phyloP scores from a whole-genome alignment of 2,113 vertebrate species.

The Marmota monax region DNA sequence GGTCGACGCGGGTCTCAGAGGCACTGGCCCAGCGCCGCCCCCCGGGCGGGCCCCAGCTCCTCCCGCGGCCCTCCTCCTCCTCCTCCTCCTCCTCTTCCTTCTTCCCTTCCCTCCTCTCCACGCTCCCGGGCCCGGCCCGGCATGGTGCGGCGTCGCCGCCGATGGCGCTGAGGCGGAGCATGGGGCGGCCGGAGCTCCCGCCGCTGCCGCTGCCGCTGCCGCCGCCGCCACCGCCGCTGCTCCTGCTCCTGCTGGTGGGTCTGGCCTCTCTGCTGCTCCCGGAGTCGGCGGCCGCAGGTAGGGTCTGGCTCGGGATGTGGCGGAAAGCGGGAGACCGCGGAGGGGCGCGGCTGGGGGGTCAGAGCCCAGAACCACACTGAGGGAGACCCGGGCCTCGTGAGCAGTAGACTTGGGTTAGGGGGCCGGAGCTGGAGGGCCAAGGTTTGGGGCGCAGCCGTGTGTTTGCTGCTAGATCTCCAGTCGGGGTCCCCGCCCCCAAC shows the following conservation, averaged over 20 bases:
- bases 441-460: not conserved
- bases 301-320: constrained; percentile 4
- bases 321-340: not conserved
- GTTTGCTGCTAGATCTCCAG: not conserved
- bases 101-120: not conserved
- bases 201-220: constrained; percentile 43
- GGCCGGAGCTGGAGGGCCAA: constrained; percentile 30
- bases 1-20: constrained; percentile 11
- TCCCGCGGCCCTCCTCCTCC: constrained; percentile 28
- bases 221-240: constrained; percentile 30
- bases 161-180: constrained; percentile 85
- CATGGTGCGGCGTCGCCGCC: constrained; percentile 82
- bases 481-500: constrained; percentile 77
- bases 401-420: not conserved
- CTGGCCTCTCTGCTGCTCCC: constrained; percentile 75
- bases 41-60: constrained; percentile 52
- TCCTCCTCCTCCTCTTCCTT: not conserved
- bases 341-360: constrained; percentile 32
- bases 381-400: constrained; percentile 48
- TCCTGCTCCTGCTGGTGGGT: constrained; percentile 59
- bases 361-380: not conserved
- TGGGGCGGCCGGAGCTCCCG: constrained; percentile 76
- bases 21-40: constrained; percentile 35
- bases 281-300: constrained; percentile 77
- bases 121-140: constrained; percentile 79